Percentiles rank a stretch among this genome's conserved stretches.
These are phyloP conservation scores for Ibycter americanus DNA, from an alignment of 2,797 vertebrate species.

Conservation along the genomic window DNA sequence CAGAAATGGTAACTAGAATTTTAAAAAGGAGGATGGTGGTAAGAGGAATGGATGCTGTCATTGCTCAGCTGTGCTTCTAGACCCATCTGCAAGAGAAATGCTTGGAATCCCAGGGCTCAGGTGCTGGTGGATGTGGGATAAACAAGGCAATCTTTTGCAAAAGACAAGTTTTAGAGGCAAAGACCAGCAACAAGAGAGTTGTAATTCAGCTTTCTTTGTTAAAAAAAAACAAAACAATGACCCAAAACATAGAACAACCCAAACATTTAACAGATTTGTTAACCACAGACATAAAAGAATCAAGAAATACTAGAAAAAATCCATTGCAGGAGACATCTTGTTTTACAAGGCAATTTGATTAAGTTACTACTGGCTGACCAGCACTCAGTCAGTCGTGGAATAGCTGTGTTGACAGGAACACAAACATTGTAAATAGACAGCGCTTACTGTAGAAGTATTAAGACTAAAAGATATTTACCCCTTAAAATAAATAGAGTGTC, in stretches of 20 bases:
- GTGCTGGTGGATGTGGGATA: neutral
- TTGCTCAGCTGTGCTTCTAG: neutral
- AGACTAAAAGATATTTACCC: constrained; percentile 65
- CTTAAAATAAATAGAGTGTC: constrained; percentile 65
- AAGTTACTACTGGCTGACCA: constrained; percentile 19
- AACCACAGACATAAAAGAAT: constrained; percentile 56
- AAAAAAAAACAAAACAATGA: constrained; percentile 17
- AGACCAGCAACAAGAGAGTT: neutral
- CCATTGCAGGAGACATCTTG: constrained; percentile 34
- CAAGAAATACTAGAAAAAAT: neutral
- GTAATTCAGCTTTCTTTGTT: constrained; percentile 68
- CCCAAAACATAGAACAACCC: constrained; percentile 42
- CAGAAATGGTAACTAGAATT: rapidly evolving
- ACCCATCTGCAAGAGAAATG: neutral
- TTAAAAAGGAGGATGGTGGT: neutral
- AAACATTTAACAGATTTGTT: constrained; percentile 50
- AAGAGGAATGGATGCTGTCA: neutral
- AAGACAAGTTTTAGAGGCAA: neutral
- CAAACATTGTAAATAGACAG: constrained; percentile 29
- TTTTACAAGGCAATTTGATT: constrained; percentile 60
- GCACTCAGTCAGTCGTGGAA: neutral
- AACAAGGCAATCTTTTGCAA: neutral
- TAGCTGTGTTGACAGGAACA: constrained; percentile 24
- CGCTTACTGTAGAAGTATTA: constrained; percentile 35
- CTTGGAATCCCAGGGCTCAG: neutral